These are phyloP conservation scores for Murina feae DNA, from an alignment of 2,113 vertebrate genomes.

Conservation along the genomic window DNA sequence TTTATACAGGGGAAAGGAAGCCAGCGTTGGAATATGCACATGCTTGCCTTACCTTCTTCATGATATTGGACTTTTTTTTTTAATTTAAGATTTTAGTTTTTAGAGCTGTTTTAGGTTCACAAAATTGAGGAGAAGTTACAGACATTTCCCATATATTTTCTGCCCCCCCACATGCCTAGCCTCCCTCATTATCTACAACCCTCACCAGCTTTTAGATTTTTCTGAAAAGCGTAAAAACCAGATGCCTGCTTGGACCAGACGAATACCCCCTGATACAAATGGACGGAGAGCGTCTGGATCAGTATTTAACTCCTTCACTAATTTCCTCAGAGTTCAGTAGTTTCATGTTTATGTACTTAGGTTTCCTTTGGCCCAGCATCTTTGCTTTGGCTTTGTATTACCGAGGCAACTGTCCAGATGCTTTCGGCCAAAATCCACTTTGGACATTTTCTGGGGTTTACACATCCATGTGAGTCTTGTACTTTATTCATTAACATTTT, in stretches of 20 bases:
- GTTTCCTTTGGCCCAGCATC: conserved; percentile 25
- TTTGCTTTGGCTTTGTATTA: conserved; percentile 58
- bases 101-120: not conserved
- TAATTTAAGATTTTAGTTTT: not conserved
- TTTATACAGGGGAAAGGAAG: not conserved
- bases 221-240: not conserved
- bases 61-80: not conserved
- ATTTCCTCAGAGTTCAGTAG: conserved; percentile 50
- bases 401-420: conserved; percentile 35
- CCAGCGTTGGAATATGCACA: not conserved
- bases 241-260: not conserved
- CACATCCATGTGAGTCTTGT: conserved; percentile 6
- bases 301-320: not conserved
- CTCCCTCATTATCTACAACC: not conserved
- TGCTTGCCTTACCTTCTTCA: not conserved
- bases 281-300: not conserved
- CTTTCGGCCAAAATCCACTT: conserved; percentile 55
- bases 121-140: not conserved
- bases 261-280: not conserved
- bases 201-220: not conserved
- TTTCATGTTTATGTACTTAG: conserved; percentile 31
- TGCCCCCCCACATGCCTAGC: not conserved
- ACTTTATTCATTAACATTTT: conserved; percentile 42
- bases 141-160: not conserved
- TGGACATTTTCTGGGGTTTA: conserved; percentile 44